Conservation (phyloP, 2,888 invertebrate species). For the Synanthedon vespiformis region DNA sequence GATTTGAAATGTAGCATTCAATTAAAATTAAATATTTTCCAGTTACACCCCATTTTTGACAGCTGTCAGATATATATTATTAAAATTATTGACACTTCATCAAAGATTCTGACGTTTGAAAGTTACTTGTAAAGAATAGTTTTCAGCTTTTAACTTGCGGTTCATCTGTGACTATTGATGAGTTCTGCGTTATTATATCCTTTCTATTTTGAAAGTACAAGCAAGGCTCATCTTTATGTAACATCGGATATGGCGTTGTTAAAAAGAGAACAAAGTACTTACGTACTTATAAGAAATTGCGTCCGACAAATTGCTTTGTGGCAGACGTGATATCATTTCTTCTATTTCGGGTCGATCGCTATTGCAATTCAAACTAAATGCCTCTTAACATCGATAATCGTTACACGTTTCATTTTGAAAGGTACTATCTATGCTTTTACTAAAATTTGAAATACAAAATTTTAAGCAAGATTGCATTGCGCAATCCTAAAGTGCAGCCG, state of each 20-base stretch:
- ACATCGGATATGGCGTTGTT: constrained; percentile 13
- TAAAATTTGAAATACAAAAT: too few species aligned
- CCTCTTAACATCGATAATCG: background rate
- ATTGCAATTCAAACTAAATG: background rate
- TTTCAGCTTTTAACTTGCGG: background rate
- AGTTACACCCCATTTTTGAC: too few species aligned
- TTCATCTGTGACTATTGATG: constrained; percentile 14
- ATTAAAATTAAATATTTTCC: too few species aligned
- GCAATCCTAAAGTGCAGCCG: too few species aligned
- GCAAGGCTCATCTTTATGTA: constrained; percentile 23
- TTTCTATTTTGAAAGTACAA: constrained; percentile 28
- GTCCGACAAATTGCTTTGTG: constrained; percentile 9
- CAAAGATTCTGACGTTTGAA: too few species aligned
- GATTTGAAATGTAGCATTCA: too few species aligned
- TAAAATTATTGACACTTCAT: too few species aligned
- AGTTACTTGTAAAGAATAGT: background rate
- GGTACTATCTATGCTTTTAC: too few species aligned
- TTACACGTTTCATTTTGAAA: too few species aligned
- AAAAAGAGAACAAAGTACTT: constrained; percentile 7
- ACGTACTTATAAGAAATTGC: constrained; percentile 8
- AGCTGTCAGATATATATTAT: too few species aligned
- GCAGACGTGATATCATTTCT: constrained; percentile 8
- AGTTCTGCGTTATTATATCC: constrained; percentile 19
- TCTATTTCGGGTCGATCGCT: background rate
- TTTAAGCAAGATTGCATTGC: too few species aligned